These are phyloP conservation scores for Myotis pilosus DNA, from an alignment of 2,797 vertebrate genomes.

Conservation along the genomic window DNA sequence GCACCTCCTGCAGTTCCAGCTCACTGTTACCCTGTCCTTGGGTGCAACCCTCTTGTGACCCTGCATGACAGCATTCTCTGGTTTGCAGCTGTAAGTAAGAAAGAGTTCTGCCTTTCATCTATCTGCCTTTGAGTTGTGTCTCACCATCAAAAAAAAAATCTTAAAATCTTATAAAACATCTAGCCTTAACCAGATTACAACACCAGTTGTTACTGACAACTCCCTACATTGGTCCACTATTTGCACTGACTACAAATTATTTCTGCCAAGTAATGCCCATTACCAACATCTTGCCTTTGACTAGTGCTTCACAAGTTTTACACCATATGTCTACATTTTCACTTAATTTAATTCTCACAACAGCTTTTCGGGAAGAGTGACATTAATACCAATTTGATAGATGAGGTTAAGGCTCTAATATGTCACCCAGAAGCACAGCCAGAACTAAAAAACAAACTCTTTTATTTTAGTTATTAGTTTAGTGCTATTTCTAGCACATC, in stretches of 20 bases:
- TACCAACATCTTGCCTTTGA: slow-evolving; percentile 22
- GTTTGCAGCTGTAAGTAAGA: not conserved
- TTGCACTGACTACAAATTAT: not conserved
- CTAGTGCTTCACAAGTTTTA: not conserved
- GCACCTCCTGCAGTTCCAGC: not conserved
- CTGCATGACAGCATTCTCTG: not conserved
- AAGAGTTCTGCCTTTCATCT: not conserved
- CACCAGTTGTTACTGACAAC: slow-evolving; percentile 20
- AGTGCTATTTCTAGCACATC: not conserved
- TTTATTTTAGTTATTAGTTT: not conserved
- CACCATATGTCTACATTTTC: not conserved
- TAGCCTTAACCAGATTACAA: not conserved
- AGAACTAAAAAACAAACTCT: not conserved
- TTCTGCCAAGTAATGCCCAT: slow-evolving; percentile 16
- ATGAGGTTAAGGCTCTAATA: not conserved
- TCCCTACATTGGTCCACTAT: not conserved
- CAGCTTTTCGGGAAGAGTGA: not conserved
- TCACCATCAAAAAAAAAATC: not conserved
- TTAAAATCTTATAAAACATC: slow-evolving; percentile 39
- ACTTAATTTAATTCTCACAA: not conserved
- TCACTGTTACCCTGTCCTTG: not conserved
- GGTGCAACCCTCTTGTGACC: not conserved
- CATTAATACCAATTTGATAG: not conserved
- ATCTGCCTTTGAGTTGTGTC: not conserved
- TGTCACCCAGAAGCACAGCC: not conserved